These are phyloP conservation scores for Perccottus glenii DNA, from an alignment of 2,113 vertebrate species.

Conservation along the genomic window DNA sequence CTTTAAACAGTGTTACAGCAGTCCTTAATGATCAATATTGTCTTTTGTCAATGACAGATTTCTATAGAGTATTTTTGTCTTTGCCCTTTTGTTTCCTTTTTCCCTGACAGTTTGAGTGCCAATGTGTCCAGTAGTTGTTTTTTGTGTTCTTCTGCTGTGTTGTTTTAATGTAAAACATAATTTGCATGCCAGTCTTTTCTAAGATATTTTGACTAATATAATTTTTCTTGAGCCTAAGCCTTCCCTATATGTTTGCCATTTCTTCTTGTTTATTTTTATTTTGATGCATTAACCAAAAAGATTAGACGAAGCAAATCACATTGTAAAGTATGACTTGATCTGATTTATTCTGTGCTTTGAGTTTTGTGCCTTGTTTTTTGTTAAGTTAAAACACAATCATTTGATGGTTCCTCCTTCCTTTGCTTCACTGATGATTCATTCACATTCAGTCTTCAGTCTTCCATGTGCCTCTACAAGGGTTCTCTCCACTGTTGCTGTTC, in stretches of 20 bases:
- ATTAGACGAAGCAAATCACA: not conserved
- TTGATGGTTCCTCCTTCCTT: constrained; percentile 13
- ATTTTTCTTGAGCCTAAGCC: not conserved
- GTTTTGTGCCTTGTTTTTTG: no score
- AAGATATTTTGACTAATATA: constrained; percentile 8
- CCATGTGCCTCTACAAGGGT: constrained; percentile 55
- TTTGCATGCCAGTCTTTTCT: constrained; percentile 24
- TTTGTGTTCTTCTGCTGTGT: constrained; percentile 55
- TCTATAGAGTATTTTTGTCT: constrained; percentile 22
- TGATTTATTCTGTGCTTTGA: no score
- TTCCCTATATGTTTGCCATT: not conserved
- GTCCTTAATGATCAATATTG: constrained; percentile 31
- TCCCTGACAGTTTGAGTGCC: constrained; percentile 44
- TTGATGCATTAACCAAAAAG: not conserved
- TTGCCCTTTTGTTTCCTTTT: constrained; percentile 30
- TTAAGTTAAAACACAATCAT: no score
- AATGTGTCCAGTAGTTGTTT: constrained; percentile 45
- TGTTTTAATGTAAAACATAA: constrained; percentile 61
- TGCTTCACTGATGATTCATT: constrained; percentile 81
- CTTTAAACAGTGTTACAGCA: constrained; percentile 44
- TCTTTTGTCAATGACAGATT: not conserved
- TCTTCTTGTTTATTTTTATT: constrained; percentile 3
- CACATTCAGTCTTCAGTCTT: constrained; percentile 62
- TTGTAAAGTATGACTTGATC: not conserved
- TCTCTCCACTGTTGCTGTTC: constrained; percentile 58